phyloP scores from a whole-genome alignment of 2,797 vertebrate species.

The Cynodonichthys magdalenae region DNA sequence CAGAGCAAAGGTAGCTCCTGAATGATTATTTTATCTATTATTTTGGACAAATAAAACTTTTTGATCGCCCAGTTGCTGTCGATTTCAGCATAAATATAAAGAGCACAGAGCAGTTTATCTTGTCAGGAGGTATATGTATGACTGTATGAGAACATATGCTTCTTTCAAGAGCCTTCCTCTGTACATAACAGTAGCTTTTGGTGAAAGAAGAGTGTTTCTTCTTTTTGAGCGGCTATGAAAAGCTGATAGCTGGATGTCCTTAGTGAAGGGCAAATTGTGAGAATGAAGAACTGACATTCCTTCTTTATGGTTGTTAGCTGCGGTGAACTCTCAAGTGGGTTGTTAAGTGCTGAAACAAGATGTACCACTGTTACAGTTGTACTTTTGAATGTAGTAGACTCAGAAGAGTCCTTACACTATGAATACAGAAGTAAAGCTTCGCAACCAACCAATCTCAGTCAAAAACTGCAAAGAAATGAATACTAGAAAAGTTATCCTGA shows the following conservation, averaged over 20 bases:
- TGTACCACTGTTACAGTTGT: slow-evolving; percentile 7
- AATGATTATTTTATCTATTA: neutral
- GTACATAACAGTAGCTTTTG: slow-evolving; percentile 13
- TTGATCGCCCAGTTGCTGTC: neutral
- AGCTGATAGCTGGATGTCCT: slow-evolving; percentile 16
- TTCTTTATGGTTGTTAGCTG: slow-evolving; percentile 12
- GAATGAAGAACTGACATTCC: slow-evolving; percentile 18
- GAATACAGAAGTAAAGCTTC: neutral
- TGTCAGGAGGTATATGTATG: slow-evolving; percentile 16
- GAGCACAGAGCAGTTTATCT: neutral
- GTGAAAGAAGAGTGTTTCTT: slow-evolving; percentile 8
- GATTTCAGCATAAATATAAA: neutral
- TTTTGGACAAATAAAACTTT: neutral
- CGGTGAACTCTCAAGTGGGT: slow-evolving; percentile 16
- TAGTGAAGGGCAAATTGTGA: slow-evolving; percentile 12
- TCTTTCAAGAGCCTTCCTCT: slow-evolving; percentile 25
- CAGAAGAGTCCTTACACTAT: slow-evolving; percentile 11
- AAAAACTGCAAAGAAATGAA: neutral
- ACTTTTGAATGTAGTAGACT: slow-evolving; percentile 15
- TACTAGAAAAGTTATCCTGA: neutral
- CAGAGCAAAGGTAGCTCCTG: neutral
- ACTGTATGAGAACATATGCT: slow-evolving; percentile 14
- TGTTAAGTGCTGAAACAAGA: slow-evolving; percentile 4
- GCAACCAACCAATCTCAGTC: no score
- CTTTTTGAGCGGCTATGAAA: slow-evolving; percentile 21